Conservation (phyloP, 1,140 invertebrate species). For the Bathynomus jamesi region DNA sequence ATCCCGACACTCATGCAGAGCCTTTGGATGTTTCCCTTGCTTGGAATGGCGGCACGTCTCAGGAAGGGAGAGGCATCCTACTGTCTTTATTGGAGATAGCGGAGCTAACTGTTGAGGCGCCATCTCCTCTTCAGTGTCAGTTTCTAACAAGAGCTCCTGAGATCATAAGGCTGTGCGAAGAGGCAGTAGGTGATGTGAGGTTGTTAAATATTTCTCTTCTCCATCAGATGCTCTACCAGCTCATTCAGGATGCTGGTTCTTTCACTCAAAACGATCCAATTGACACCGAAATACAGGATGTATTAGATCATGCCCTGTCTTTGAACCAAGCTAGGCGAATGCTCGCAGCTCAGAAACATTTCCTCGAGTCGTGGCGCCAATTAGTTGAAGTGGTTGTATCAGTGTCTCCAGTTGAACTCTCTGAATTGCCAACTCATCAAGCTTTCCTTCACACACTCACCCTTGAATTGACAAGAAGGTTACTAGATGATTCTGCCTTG, state of each 20-base stretch:
- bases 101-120: slow-evolving; percentile 33
- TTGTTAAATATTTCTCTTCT: slow-evolving; percentile 28
- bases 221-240: slow-evolving; percentile 22
- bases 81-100: slow-evolving; percentile 30
- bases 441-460: slow-evolving; percentile 68
- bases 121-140: slow-evolving; percentile 30
- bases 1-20: slow-evolving; percentile 28
- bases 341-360: slow-evolving; percentile 58
- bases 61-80: slow-evolving; percentile 27
- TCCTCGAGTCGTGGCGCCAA: slow-evolving; percentile 74
- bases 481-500: slow-evolving; percentile 41
- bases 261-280: slow-evolving; percentile 25
- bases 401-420: slow-evolving; percentile 62
- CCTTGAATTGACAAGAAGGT: slow-evolving; percentile 53
- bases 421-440: slow-evolving; percentile 59
- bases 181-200: slow-evolving; percentile 50
- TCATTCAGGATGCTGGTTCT: slow-evolving; percentile 23
- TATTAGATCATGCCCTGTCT: slow-evolving; percentile 62
- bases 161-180: slow-evolving; percentile 51
- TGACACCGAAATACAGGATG: slow-evolving; percentile 42
- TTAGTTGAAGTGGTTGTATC: slow-evolving; percentile 72
- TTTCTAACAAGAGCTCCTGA: slow-evolving; percentile 23
- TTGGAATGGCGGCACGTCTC: slow-evolving; percentile 16
- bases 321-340: slow-evolving; percentile 61
- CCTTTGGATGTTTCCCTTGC: slow-evolving; percentile 25